phyloP scores from a whole-genome alignment of 2,888 invertebrate genomes.

The Papilio elwesi region DNA sequence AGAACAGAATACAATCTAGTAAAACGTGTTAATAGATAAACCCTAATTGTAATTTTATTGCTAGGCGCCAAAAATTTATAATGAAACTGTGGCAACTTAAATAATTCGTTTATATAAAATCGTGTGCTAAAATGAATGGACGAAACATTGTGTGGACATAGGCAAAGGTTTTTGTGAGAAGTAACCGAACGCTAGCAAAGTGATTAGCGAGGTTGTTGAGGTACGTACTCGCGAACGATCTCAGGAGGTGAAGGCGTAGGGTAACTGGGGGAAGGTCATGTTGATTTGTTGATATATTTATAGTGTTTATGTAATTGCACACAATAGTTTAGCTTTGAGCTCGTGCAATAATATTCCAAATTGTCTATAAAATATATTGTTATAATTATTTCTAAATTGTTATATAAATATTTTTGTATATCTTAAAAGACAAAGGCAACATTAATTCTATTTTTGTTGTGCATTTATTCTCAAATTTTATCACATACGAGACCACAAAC shows the following conservation, averaged over 20 bases:
- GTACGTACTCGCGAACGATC: conserved; percentile 32
- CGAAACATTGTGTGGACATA: conserved; percentile 37
- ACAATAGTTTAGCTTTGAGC: conserved; percentile 77
- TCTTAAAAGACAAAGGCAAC: conserved; percentile 82
- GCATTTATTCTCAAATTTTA: conserved; percentile 82
- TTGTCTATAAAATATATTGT: conserved; percentile 76
- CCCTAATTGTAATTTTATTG: neutral
- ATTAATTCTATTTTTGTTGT: conserved; percentile 82
- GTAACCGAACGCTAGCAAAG: conserved; percentile 17
- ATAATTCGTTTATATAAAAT: neutral
- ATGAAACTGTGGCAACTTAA: neutral
- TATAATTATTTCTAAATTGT: conserved; percentile 82
- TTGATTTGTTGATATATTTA: conserved; percentile 81
- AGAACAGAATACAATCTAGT: neutral
- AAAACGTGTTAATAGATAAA: too few relatives aligned
- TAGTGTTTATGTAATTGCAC: conserved; percentile 75
- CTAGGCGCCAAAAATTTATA: too few relatives aligned
- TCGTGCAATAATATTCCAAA: conserved; percentile 83
- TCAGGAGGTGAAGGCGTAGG: conserved; percentile 59
- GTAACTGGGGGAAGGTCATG: conserved; percentile 66
- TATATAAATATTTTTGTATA: conserved; percentile 80
- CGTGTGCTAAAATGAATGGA: conserved; percentile 8
- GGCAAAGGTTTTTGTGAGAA: neutral
- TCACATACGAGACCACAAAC: conserved; percentile 70
- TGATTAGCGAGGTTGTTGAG: conserved; percentile 17